These are phyloP conservation scores for Lasioglossum oenotherae DNA, from an alignment of 2,888 invertebrate genomes.

Conservation along the genomic window DNA sequence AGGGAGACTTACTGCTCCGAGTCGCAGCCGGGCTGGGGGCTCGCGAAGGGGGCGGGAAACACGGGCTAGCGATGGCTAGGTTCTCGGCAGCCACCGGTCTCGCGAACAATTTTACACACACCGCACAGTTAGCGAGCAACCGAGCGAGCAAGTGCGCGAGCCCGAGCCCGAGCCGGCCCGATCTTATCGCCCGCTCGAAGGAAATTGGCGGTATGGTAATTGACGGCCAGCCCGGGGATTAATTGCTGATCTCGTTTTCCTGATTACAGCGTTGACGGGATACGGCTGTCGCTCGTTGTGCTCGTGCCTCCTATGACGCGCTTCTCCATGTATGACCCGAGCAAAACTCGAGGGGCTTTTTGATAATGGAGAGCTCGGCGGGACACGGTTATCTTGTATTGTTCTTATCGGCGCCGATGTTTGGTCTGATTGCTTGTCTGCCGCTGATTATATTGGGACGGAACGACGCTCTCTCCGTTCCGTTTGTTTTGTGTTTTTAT, in stretches of 20 bases:
- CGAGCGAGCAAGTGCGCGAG: neutral
- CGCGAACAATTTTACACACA: conserved; percentile 48
- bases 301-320: neutral
- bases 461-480: neutral
- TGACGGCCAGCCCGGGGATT: conserved; percentile 36
- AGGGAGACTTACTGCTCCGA: conserved; percentile 72
- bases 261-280: conserved; percentile 34
- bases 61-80: conserved; percentile 44
- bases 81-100: neutral
- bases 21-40: conserved; percentile 47
- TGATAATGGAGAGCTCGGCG: neutral
- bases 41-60: conserved; percentile 18
- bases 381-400: conserved; percentile 3
- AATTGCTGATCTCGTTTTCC: conserved; percentile 52
- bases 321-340: neutral
- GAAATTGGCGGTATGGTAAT: conserved; percentile 48
- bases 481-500: neutral
- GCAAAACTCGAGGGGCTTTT: neutral
- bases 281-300: neutral
- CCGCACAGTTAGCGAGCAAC: conserved; percentile 12
- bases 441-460: neutral
- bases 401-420: conserved; percentile 10
- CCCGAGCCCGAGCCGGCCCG: conserved; percentile 8
- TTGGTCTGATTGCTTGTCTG: neutral
- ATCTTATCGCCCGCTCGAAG: conserved; percentile 46